Evolutionary conservation across 2,113 vertebrate genomes (phyloP).

Genomic region (Lagopus muta): DNA sequence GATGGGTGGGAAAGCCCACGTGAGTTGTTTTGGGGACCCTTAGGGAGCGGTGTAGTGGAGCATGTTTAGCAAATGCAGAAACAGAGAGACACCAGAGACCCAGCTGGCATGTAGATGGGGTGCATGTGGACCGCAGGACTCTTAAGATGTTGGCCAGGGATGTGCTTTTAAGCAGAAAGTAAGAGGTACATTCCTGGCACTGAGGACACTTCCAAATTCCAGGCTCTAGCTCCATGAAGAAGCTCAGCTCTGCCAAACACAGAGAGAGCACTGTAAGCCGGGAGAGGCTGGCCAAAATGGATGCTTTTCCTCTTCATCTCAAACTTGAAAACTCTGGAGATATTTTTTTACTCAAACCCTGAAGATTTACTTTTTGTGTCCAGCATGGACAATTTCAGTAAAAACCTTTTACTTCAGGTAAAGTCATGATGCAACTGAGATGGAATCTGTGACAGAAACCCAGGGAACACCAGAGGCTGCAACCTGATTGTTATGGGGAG

Average conservation of each 20-base stretch:
- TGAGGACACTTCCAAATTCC: background rate
- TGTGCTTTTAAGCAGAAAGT: background rate
- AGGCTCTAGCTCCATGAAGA: background rate
- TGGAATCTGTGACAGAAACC: background rate
- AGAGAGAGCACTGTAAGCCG: background rate
- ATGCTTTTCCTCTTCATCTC: background rate
- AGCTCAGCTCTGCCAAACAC: background rate
- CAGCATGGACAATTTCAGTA: background rate
- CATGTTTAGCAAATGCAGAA: background rate
- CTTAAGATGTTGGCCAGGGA: background rate
- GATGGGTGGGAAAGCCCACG: background rate
- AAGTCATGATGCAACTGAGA: background rate
- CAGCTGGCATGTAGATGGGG: background rate
- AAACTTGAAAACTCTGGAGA: background rate
- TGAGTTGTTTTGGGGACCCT: background rate
- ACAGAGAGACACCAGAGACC: background rate
- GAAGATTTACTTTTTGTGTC: background rate
- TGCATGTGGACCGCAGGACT: background rate
- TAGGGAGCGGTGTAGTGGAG: background rate
- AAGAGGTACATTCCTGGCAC: background rate
- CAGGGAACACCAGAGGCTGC: background rate
- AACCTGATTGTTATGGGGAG: background rate
- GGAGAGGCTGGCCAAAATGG: background rate
- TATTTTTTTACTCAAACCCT: background rate
- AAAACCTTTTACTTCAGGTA: background rate